Percentiles rank a stretch among this genome's conserved stretches.
Conservation (phyloP, 23 tunicate species). For the Pegea sp. region DNA sequence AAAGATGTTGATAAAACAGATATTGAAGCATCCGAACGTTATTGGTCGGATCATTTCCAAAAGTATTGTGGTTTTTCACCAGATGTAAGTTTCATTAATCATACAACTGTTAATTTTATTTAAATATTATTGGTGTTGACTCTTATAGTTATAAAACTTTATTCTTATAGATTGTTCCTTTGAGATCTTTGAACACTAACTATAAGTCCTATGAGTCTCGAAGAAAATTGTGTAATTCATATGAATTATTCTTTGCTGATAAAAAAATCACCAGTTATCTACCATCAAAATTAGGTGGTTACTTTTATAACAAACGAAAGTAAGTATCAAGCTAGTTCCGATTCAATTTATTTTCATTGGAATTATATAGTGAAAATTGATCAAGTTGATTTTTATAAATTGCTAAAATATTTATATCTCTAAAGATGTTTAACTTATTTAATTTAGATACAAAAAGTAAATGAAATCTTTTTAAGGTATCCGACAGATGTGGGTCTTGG, state of each 20-base stretch:
- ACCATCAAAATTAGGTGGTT: slow-evolving; percentile 3
- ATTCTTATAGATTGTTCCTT: slow-evolving; percentile 10
- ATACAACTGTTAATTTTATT: not conserved
- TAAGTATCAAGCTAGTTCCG: not conserved
- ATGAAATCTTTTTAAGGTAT: too few relatives aligned
- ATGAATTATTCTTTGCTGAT: slow-evolving; percentile 14
- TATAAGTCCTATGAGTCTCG: slow-evolving; percentile 14
- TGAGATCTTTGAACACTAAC: slow-evolving; percentile 10
- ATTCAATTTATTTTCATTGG: not conserved
- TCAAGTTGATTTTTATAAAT: too few relatives aligned
- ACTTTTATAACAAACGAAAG: slow-evolving; percentile 13
- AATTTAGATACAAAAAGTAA: too few relatives aligned
- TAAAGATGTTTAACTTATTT: too few relatives aligned
- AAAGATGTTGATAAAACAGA: slow-evolving; percentile 10
- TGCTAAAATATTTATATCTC: too few relatives aligned
- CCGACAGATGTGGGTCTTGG: too few relatives aligned
- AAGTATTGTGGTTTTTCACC: slow-evolving; percentile 11
- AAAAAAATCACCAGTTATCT: slow-evolving; percentile 3
- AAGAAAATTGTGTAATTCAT: slow-evolving; percentile 4
- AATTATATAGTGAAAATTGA: too few relatives aligned
- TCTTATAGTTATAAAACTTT: not conserved
- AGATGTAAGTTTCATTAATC: slow-evolving; percentile 1
- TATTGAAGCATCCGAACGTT: slow-evolving; percentile 3
- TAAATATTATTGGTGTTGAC: not conserved
- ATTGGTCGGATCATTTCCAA: slow-evolving; percentile 8